Base-by-base conservation (phyloP, 2,888 invertebrate genomes). In the Polymixis lichenea region DNA sequence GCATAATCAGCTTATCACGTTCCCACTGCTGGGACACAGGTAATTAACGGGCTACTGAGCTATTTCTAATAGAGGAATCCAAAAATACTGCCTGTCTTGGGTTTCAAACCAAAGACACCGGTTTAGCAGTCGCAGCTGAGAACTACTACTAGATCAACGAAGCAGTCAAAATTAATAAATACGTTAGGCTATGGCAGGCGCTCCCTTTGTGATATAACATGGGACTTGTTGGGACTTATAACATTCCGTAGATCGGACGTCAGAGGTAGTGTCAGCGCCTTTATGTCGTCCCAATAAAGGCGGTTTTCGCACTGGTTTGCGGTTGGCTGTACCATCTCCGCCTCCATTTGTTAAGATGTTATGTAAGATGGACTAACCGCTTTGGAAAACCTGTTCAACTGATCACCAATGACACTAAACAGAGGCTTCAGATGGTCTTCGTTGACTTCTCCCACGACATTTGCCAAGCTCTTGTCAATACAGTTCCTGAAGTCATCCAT, bases 341-440 rank as follows among this genome's bases (percentile, higher is more conserved):
- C 25, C 2, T 58, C 17, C 25, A 58, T 58, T 58, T 58, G 8
- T 25, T 58, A 15, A 55, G 1, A 55, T n/a, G n/a, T 55, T 17
- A 60, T 60, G 19, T 32, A 9, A 22, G 32, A 32, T 56, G 7
- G 7, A 51, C 80, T 32, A 25, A 80, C 77, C 51, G 82, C 82
- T 90, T 92, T 95, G n/a, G 94, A 92, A 38, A 95, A 89, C 78
- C 92, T 92, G 61, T 92, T 92, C 6, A 95, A 81, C 49, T 94
- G 91, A 65, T 95, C 95, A 4, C 95, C 95, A 43, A 95, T 82
- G 19, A 92, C 86, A 69, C 66, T 88, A 28, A 96, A 91, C 0
- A 95, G 80, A 0, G 96, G 96, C 72, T 94, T 92, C 32, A 96
- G 78, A 77, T 94, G 94, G 38, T 95, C 93, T 62, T 91, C 93